Evolutionary conservation across 2,113 vertebrate species (phyloP).

Genomic region (Daubentonia madagascariensis): DNA sequence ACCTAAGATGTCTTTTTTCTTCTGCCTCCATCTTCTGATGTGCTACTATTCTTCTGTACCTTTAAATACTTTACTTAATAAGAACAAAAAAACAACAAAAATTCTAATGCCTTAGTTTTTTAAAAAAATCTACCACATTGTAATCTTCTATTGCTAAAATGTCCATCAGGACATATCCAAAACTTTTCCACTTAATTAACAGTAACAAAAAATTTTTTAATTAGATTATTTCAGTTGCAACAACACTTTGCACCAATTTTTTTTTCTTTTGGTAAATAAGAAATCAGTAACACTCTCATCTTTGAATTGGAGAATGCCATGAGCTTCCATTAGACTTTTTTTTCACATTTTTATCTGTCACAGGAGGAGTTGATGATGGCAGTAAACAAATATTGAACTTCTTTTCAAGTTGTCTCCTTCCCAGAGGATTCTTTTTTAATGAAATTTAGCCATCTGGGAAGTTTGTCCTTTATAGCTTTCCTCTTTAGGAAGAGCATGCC

Average conservation of each 20-base stretch:
- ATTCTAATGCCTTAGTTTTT: not conserved
- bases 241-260: not conserved
- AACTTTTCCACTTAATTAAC: not conserved
- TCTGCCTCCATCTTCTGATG: conserved; percentile 19
- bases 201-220: not conserved
- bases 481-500: not conserved
- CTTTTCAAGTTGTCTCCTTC: conserved; percentile 29
- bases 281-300: not conserved
- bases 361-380: not conserved
- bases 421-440: not conserved
- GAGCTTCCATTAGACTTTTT: not conserved
- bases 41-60: not conserved
- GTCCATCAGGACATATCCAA: not conserved
- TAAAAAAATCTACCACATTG: not conserved
- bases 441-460: not conserved
- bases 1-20: conserved; percentile 21
- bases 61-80: not conserved
- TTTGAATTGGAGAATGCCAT: not conserved
- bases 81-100: not conserved
- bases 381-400: conserved; percentile 20
- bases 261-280: not conserved
- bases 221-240: not conserved
- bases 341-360: not conserved
- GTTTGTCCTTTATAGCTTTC: not conserved
- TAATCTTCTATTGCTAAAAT: not conserved